Base-by-base conservation (phyloP, 2,113 vertebrate species). In the Cebus imitator region DNA sequence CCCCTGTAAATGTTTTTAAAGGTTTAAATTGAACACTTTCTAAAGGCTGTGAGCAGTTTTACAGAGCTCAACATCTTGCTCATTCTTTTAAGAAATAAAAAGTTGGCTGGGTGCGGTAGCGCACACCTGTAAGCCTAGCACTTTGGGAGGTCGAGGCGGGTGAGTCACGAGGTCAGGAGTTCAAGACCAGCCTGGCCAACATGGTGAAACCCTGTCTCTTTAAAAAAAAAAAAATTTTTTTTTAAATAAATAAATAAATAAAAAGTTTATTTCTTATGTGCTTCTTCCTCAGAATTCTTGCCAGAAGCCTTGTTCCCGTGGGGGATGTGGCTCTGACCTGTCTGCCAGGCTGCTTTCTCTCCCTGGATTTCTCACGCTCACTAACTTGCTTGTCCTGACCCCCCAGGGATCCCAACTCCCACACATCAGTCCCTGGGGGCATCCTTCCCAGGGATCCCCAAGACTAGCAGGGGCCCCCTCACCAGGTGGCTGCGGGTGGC, bases 291-390 rank as follows among this genome's bases (percentile, higher is more conserved):
- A 68, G 45, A 40, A 35, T 80, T 79, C 48, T 45, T 18, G 45
- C 25, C 8, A 18, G 8, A n/a, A 48, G 32, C 10, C 7, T 14
- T 45, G 13, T 76, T 50, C n/a, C 4, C 11, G 5, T 5, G 0
- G 16, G 35, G 3, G 10, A 23, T 16, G 10, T 9, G 5, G 14
- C 40, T 57, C 79, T 16, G 32, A 8, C 32, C 32, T 0, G 1
- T 68, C 14, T 16, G 16, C 66, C 32, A 68, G 30, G 66, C 66
- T n/a, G 32, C 35, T 18, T 68, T 68, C 32, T 76, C 25, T 25
- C 14, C 30, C n/a, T 0, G 10, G 11, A 7, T 55, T 37, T 27
- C 55, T 75, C 11, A 2, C 0, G 30, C 50, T 84, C 20, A 14
- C 52, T 72, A 12, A 25, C 43, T 35, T 16, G 6, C 8, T 32